Percentiles rank a stretch among this genome's conserved stretches.
Evolutionary conservation across 2,888 invertebrate genomes (phyloP).

Genomic region (Teinopalpus imperialis): DNA sequence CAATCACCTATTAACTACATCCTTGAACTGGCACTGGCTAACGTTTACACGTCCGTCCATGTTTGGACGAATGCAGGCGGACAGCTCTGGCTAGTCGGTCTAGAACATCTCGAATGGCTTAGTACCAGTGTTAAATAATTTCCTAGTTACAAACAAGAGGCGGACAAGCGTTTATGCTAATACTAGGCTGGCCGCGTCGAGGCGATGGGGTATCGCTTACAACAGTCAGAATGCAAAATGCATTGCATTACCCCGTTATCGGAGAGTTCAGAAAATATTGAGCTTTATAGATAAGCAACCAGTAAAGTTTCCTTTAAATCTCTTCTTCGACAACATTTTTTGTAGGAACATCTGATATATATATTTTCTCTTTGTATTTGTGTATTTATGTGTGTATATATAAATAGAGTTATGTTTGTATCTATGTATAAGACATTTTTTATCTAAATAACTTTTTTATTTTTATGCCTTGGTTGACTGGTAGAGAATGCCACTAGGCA

Average conservation of each 20-base stretch:
- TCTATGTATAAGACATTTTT: too few relatives aligned
- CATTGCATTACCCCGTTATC: conserved; percentile 15
- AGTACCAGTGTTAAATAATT: conserved; percentile 30
- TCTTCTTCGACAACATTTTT: too few relatives aligned
- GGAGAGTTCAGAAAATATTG: too few relatives aligned
- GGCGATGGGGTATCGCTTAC: conserved; percentile 26
- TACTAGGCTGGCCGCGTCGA: conserved; percentile 30
- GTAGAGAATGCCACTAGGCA: too few relatives aligned
- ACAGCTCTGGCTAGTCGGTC: conserved; percentile 1
- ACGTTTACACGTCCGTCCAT: background rate
- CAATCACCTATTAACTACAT: background rate
- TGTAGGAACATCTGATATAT: too few relatives aligned
- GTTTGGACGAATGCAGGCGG: conserved; percentile 8
- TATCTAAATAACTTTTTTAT: too few relatives aligned
- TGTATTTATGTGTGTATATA: too few relatives aligned
- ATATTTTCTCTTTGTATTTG: too few relatives aligned
- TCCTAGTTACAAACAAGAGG: conserved; percentile 40
- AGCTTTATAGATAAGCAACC: too few relatives aligned
- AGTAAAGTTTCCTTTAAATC: too few relatives aligned
- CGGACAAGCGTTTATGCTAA: conserved; percentile 47
- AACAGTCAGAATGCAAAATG: conserved; percentile 7
- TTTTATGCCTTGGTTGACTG: too few relatives aligned
- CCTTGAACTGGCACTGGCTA: background rate
- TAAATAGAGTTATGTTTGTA: too few relatives aligned
- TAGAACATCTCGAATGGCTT: conserved; percentile 4